A percentile compares a stretch with the other conserved stretches of the same genome.
phyloP scores from a whole-genome alignment of 2,113 vertebrate genomes.

The Delphinus delphis region DNA sequence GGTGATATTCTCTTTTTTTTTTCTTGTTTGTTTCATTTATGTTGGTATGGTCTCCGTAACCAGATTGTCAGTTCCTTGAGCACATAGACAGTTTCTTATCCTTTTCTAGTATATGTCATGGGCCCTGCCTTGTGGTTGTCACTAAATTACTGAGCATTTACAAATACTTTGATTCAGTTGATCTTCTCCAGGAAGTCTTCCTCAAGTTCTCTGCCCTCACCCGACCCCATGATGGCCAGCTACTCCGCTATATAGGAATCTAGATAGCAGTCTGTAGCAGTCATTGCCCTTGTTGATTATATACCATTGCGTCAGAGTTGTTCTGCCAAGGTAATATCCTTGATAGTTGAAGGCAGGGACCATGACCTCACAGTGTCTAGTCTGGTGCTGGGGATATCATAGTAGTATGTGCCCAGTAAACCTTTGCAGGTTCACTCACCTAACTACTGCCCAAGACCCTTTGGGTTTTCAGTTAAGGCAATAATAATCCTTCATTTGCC shows the following conservation, averaged over 20 bases:
- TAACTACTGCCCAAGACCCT: background rate
- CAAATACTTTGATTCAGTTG: background rate
- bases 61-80: background rate
- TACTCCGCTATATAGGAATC: background rate
- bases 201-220: background rate
- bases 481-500: background rate
- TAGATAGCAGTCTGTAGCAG: background rate
- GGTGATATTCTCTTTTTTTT: background rate
- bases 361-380: background rate
- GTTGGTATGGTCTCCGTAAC: background rate
- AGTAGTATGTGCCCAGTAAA: background rate
- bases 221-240: background rate
- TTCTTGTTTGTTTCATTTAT: background rate
- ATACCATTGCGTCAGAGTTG: background rate
- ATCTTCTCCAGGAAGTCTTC: background rate
- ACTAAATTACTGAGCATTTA: background rate
- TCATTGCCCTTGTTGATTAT: background rate
- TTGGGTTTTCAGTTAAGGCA: background rate
- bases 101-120: background rate
- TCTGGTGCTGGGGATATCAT: background rate
- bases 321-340: background rate
- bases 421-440: background rate
- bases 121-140: background rate
- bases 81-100: background rate
- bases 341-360: background rate